Percentiles rank a stretch among this genome's conserved stretches.
These are phyloP conservation scores for Thyatira batis DNA, from an alignment of 2,888 invertebrate species.

Conservation along the genomic window DNA sequence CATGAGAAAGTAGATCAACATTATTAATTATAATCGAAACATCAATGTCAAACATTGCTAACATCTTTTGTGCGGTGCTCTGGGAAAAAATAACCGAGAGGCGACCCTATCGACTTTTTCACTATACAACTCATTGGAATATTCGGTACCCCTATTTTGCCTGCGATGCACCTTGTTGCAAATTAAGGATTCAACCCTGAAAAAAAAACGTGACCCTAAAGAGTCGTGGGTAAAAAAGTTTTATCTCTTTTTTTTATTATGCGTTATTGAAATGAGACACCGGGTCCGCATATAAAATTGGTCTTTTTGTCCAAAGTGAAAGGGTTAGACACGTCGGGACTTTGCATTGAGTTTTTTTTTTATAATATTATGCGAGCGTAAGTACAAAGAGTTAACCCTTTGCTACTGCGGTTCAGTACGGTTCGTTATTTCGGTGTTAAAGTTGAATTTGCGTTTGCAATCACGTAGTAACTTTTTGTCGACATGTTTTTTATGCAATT, in stretches of 20 bases:
- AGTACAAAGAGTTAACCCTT: constrained; percentile 56
- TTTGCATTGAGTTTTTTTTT: constrained; percentile 60
- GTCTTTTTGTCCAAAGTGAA: constrained; percentile 68
- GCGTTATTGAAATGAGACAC: constrained; percentile 82
- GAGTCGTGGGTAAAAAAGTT: constrained; percentile 78
- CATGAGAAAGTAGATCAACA: constrained; percentile 39
- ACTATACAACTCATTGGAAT: constrained; percentile 77
- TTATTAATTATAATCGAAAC: constrained; percentile 55
- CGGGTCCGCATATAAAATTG: constrained; percentile 79
- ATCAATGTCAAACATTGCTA: constrained; percentile 66
- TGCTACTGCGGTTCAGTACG: constrained; percentile 69
- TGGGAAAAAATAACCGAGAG: constrained; percentile 66
- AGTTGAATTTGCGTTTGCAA: constrained; percentile 64
- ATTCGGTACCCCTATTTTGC: constrained; percentile 67
- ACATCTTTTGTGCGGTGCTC: constrained; percentile 61
- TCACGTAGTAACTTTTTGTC: constrained; percentile 17
- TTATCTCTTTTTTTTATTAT: constrained; percentile 74
- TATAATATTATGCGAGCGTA: constrained; percentile 37
- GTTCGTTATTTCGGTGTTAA: constrained; percentile 75
- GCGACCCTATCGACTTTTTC: constrained; percentile 66
- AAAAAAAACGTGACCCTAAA: constrained; percentile 79
- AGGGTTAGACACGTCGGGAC: constrained; percentile 63
- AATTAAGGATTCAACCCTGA: constrained; percentile 76
- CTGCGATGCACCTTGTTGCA: constrained; percentile 81
- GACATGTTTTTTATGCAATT: constrained; percentile 12